Evolutionary conservation across 2,113 vertebrate genomes (phyloP), one percentile per base, ranked within the genome.

Genomic region (Zosterops borbonicus): DNA sequence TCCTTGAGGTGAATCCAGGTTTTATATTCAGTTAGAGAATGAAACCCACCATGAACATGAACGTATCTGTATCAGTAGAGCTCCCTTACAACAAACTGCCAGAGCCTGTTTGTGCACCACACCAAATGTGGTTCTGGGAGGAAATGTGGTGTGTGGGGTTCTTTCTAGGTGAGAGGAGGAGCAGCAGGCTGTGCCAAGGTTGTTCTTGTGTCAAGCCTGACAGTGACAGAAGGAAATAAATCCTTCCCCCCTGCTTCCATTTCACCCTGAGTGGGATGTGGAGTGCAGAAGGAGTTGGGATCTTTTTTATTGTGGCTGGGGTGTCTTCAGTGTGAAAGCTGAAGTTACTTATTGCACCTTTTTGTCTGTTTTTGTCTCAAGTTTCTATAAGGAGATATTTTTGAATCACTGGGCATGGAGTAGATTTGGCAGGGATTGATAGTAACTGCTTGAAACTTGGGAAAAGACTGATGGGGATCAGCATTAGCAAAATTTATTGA

Each of bases 91-190:
- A 7, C 52, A 68, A 52, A 33, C 35, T 76, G 63, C 37, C 52
- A 42, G 50, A 8, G 14, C 0, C 0, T 25, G 29, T 29, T 68
- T 2, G 6, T 79, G 2, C 5, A 6, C 22, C 18, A 12, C 8
- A 8, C 3, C 2, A 35, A 42, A 5, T 20, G 59, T 14, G 28
- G 17, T 6, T 68, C 47, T 22, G 35, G 41, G 50, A 16, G 62
- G 28, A 37, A 56, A 25, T 31, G 65, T n/a, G n/a, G 7, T 8
- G 8, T 27, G 6, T 2, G 28, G 14, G 25, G 44, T 8, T 64
- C 17, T 58, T 83, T 71, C 29, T 47, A 15, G 39, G 33, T 50
- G 42, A 46, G 2, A 35, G 52, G 2, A 35, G 52, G 20, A 58
- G 19, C n/a, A 50, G 41, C 31, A 73, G 42, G 37, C 17, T 41